Evolutionary conservation across 1,140 invertebrate species (phyloP), one percentile per base, ranked within the genome.

Genomic region (Nymphalis io): DNA sequence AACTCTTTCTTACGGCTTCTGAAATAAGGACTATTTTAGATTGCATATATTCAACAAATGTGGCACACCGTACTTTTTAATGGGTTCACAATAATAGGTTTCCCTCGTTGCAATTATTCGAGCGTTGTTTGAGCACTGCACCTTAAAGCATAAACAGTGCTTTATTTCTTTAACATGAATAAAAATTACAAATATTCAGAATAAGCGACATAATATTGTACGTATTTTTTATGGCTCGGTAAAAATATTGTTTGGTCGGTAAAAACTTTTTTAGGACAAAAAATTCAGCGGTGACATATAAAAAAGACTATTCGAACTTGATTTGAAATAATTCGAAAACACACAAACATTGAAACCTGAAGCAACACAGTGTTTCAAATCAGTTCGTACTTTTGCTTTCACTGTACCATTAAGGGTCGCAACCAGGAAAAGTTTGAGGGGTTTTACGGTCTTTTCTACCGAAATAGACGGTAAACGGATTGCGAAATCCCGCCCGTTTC

Each of bases 81-180:
- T 63, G 61, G 40, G 64, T 42, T 55, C 70, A 63, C 67, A 72
- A 69, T 73, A 69, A 68, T 68, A 64, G 71, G 59, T 69, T 51
- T 64, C 57, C 66, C 57, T 60, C 60, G 60, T 58, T 65, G 55
- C 67, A 68, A 69, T 69, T 73, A 69, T 73, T 68, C 61, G 62
- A 59, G 51, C 57, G 61, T 60, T 48, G 57, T 51, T 67, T 67
- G 64, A 60, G 42, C 48, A 23, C 42, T 42, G 27, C 57, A 48
- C 64, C 42, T 57, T 60, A 60, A 66, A 66, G 57, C 44, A 38
- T 46, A 48, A 67, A 51, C 53, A 60, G 21, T 66, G 12, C 55
- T 59, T 48, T 59, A 33, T 46, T 59, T 44, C 27, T 48, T 59
- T 67, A 44, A 58, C 38, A 44, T 48, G 2, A 38, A 44, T 44